phyloP scores from a whole-genome alignment of 1,140 invertebrate species.

The Delia radicum region DNA sequence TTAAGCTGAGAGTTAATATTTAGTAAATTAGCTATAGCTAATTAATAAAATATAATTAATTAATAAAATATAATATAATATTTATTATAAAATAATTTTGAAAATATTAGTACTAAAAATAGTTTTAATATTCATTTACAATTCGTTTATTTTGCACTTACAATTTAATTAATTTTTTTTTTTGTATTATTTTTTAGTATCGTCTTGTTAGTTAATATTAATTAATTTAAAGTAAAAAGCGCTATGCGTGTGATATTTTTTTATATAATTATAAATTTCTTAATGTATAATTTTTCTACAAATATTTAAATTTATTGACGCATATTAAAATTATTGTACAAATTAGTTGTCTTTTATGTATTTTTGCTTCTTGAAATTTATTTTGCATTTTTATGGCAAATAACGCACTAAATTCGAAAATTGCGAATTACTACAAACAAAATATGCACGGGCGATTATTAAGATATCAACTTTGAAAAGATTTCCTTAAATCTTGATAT shows the following conservation, averaged over 20 bases:
- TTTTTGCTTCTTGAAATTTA: neutral
- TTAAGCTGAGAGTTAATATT: too few relatives aligned
- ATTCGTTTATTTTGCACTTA: neutral
- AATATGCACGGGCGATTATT: too few relatives aligned
- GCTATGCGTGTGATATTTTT: constrained; percentile 14
- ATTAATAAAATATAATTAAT: too few relatives aligned
- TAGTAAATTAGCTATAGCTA: too few relatives aligned
- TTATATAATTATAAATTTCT: neutral
- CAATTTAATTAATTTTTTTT: neutral
- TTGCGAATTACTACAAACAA: neutral
- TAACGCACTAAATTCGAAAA: constrained; percentile 14
- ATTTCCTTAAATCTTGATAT: too few relatives aligned
- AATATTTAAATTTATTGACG: constrained; percentile 11
- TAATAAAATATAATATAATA: too few relatives aligned
- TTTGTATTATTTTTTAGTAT: neutral
- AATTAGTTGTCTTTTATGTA: constrained; percentile 1
- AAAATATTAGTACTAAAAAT: too few relatives aligned
- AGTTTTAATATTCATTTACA: too few relatives aligned
- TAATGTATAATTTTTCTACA: constrained; percentile 1
- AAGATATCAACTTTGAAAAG: too few relatives aligned
- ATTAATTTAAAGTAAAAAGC: constrained; percentile 17
- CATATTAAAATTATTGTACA: constrained; percentile 15
- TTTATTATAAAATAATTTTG: too few relatives aligned
- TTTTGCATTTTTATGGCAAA: neutral
- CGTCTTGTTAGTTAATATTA: neutral